Base-by-base conservation (phyloP, 2,888 invertebrate species). In the Coelinius sp. region DNA sequence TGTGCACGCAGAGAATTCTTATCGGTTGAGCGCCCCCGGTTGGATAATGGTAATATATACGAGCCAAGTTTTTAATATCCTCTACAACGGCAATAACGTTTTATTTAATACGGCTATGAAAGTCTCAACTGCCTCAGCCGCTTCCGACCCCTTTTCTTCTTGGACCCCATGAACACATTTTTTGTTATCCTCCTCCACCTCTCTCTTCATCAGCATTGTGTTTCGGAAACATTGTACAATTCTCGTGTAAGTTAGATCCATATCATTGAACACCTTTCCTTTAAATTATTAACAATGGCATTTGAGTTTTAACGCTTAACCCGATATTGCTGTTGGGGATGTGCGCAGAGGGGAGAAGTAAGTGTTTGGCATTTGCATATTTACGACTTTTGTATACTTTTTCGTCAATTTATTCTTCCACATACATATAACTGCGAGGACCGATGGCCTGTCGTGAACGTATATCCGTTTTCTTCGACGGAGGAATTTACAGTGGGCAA, bases 291-390 rank as follows among this genome's bases (percentile, higher is more conserved):
- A 71, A 69, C 67, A 44, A 66, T 46, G 69, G 71, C 73, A 68
- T 41, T 73, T 71, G 64, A 69, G 68, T 75, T 71, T 66, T 69
- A 73, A 56, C 73, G 71, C 65, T 44, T 17, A 41, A 12, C 41
- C n/a, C 41, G 12, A 41, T 12, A 41, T 41, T n/a, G n/a, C n/a
- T 41, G 35, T n/a, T 52, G 20, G 38, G 8, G n/a, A 59, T 52
- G 53, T 38, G 31, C 31, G 53, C 14, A 65, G 63, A 49, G 49
- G 24, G 35, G 35, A 62, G 52, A 68, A 68, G 25, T 53, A 14
- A 71, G 70, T 70, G 59, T 71, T 56, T 35, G 66, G 66, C 38
- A 77, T 77, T 77, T 77, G 73, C 77, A 77, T 77, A 75, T 77
- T 77, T 77, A 77, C 70, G 77, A 73, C 72, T 72, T 25, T 59